Conservation (phyloP, 2,113 vertebrate species). For the Centrocercus urophasianus region DNA sequence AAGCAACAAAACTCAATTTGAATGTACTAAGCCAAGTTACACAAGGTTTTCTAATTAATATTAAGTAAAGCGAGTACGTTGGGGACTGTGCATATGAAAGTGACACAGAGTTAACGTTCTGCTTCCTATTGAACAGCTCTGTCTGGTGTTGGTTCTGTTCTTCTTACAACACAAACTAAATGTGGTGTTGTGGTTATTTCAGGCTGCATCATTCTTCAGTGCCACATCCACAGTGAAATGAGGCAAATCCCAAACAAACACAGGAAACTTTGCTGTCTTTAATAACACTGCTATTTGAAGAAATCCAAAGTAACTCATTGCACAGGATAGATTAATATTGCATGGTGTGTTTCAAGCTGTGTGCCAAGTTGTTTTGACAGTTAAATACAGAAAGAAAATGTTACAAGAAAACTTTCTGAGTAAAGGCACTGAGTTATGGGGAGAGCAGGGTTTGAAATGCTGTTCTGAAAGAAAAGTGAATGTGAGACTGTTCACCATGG, state of each 20-base stretch:
- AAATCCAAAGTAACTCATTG: not conserved
- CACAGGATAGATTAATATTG: not conserved
- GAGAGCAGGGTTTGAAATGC: not conserved
- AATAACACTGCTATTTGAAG: not conserved
- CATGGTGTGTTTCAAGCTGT: not conserved
- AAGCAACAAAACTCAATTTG: slow-evolving; percentile 53
- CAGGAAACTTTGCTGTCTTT: not conserved
- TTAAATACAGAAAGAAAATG: not conserved
- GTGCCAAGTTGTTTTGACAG: not conserved
- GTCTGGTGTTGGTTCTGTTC: not conserved
- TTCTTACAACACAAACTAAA: not conserved
- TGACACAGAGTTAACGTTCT: not conserved
- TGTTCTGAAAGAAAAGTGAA: not conserved
- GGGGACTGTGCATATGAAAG: slow-evolving; percentile 15
- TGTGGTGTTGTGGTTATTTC: not conserved
- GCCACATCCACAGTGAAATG: not conserved
- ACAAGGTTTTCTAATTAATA: slow-evolving; percentile 41
- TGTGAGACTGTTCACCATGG: not conserved
- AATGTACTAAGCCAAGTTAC: slow-evolving; percentile 54
- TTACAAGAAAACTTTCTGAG: not conserved
- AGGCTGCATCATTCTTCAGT: not conserved
- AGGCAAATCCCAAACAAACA: not conserved
- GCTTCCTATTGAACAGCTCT: slow-evolving; percentile 6
- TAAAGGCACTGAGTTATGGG: not conserved
- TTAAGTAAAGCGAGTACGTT: not conserved